phyloP scores from a whole-genome alignment of 2,797 vertebrate species.

The Psittacula echo region DNA sequence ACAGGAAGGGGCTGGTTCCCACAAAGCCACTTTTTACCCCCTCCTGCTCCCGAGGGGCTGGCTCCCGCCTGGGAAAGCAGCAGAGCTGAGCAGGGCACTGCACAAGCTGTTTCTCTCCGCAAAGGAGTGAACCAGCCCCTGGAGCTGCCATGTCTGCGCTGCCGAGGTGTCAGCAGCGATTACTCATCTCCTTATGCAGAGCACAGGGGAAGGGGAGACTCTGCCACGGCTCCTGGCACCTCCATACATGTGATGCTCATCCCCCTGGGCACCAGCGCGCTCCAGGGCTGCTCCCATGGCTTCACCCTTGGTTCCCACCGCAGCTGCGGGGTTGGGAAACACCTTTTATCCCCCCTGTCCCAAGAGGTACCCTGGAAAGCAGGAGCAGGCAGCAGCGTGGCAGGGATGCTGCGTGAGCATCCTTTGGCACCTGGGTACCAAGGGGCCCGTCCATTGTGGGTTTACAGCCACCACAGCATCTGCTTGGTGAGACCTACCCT shows the following conservation, averaged over 20 bases:
- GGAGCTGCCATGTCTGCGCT: neutral
- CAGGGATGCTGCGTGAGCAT: neutral
- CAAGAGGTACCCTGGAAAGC: neutral
- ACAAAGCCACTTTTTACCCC: neutral
- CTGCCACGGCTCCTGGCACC: neutral
- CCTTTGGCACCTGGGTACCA: neutral
- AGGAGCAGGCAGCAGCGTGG: neutral
- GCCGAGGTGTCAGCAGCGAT: neutral
- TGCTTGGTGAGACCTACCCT: neutral
- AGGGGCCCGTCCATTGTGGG: neutral
- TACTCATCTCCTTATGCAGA: neutral
- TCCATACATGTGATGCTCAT: rapidly evolving
- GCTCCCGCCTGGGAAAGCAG: neutral
- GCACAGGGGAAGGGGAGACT: neutral
- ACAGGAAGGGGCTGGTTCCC: neutral
- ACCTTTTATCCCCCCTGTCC: neutral
- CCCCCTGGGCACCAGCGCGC: neutral
- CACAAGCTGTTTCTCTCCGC: neutral
- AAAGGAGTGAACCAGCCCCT: neutral
- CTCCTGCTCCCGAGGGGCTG: neutral
- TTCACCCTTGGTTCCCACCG: neutral
- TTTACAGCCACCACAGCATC: neutral
- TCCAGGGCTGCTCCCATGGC: neutral
- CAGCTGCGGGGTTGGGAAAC: constrained; percentile 17
- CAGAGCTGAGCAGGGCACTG: neutral